phyloP scores from a whole-genome alignment of 2,797 vertebrate species.

The Lepus townsendii region DNA sequence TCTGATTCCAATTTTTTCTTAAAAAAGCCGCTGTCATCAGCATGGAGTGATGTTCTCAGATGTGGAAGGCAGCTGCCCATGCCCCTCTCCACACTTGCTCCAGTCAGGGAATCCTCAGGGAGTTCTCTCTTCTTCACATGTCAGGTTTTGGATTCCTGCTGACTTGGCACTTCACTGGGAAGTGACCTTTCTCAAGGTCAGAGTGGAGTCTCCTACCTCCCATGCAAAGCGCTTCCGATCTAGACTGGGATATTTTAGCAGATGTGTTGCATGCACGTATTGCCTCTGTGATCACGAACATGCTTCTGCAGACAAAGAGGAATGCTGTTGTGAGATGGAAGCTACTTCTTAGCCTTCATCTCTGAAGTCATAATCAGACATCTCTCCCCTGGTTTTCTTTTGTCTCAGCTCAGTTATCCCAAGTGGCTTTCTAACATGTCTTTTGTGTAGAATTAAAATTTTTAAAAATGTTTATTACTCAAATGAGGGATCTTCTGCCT shows the following conservation, averaged over 20 bases:
- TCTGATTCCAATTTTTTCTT: not conserved
- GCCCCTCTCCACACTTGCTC: fast-evolving
- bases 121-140: not conserved
- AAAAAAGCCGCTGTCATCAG: fast-evolving
- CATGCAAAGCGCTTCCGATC: not conserved
- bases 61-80: fast-evolving
- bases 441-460: not conserved
- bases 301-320: not conserved
- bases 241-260: not conserved
- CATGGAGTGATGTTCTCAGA: not conserved
- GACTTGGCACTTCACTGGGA: not conserved
- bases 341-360: not conserved
- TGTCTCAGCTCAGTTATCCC: not conserved
- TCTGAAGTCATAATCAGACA: not conserved
- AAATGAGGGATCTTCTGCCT: too few relatives aligned
- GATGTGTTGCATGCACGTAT: not conserved
- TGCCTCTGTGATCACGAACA: not conserved
- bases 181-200: not conserved
- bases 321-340: not conserved
- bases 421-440: not conserved
- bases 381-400: not conserved
- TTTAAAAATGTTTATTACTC: not conserved
- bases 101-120: not conserved
- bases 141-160: not conserved
- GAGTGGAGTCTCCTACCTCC: not conserved